Evolutionary conservation across 2,797 vertebrate species (phyloP).

Genomic region (Sparus aurata): DNA sequence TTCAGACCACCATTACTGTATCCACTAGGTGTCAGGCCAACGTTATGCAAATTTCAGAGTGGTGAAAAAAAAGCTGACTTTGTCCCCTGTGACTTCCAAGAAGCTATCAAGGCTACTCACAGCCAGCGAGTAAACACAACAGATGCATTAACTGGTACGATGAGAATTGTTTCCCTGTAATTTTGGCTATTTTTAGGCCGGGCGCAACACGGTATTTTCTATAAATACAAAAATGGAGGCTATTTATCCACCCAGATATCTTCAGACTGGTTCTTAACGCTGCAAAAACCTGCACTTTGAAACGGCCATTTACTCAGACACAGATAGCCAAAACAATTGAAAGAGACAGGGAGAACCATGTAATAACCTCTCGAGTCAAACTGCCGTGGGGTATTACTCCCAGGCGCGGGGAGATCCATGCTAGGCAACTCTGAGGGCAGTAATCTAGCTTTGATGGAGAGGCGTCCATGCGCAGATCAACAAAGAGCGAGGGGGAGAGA

Average conservation of each 20-base stretch:
- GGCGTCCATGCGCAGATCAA: slow-evolving; percentile 57
- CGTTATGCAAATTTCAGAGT: slow-evolving; percentile 66
- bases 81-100: slow-evolving; percentile 39
- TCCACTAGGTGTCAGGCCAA: slow-evolving; percentile 87
- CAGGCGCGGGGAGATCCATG: slow-evolving; percentile 66
- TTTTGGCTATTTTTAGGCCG: slow-evolving; percentile 15
- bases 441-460: slow-evolving; percentile 79
- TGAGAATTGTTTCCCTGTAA: slow-evolving; percentile 11
- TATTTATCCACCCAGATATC: slow-evolving; percentile 14
- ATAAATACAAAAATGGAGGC: slow-evolving; percentile 19
- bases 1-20: slow-evolving; percentile 32
- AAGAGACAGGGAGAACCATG: slow-evolving; percentile 35
- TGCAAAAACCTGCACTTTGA: slow-evolving; percentile 24
- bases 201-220: not conserved
- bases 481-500: slow-evolving; percentile 31
- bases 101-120: slow-evolving; percentile 45
- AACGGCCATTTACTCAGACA: slow-evolving; percentile 29
- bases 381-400: slow-evolving; percentile 49
- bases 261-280: not conserved
- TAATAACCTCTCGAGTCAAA: slow-evolving; percentile 52
- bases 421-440: slow-evolving; percentile 58
- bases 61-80: slow-evolving; percentile 15
- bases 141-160: slow-evolving; percentile 19
- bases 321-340: slow-evolving; percentile 34
- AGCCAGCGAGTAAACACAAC: slow-evolving; percentile 34